These are phyloP conservation scores for Scolopax rusticola DNA, from an alignment of 2,797 vertebrate genomes.

Conservation along the genomic window DNA sequence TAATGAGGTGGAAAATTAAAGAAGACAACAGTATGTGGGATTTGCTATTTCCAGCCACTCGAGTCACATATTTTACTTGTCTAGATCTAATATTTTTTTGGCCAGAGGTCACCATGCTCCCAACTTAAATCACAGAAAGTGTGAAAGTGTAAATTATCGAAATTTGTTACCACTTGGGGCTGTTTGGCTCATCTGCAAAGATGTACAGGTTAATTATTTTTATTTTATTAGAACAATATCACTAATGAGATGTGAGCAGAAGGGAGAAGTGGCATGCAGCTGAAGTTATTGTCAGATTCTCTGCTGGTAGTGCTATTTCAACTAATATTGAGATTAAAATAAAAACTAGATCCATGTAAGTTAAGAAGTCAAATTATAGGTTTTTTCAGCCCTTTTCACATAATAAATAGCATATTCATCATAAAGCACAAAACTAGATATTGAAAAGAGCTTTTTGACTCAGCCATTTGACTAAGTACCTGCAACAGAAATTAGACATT, in stretches of 20 bases:
- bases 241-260: slow-evolving; percentile 12
- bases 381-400: not conserved
- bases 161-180: not conserved
- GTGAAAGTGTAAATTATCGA: slow-evolving; percentile 6
- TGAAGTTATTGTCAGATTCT: not conserved
- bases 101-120: not conserved
- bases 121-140: slow-evolving; percentile 24
- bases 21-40: slow-evolving; percentile 58
- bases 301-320: not conserved
- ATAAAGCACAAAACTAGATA: not conserved
- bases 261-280: not conserved
- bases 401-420: not conserved
- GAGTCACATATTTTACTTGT: slow-evolving; percentile 14
- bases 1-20: slow-evolving; percentile 78
- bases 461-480: not conserved
- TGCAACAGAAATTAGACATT: not conserved
- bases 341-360: not conserved
- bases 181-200: slow-evolving; percentile 29
- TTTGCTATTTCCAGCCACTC: slow-evolving; percentile 38
- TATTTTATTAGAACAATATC: slow-evolving; percentile 33
- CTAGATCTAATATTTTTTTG: not conserved
- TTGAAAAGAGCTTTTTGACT: not conserved
- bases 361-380: not conserved
- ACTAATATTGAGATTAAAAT: not conserved
- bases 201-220: slow-evolving; percentile 54